Base-by-base conservation (phyloP, 2,888 invertebrate genomes). In the Polia nebulosa region DNA sequence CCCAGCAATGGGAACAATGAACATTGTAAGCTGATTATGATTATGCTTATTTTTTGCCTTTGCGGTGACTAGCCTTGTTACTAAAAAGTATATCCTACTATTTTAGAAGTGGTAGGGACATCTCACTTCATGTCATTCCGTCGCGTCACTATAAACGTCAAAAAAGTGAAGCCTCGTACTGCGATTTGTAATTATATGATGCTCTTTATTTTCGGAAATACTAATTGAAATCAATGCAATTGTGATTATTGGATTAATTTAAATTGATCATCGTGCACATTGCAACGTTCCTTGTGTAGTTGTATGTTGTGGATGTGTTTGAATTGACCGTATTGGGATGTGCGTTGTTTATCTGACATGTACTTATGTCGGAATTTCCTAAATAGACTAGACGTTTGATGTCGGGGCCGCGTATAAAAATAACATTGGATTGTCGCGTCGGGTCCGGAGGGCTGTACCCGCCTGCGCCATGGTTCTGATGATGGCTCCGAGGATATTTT, bases 361-460 rank as follows among this genome's bases (percentile, higher is more conserved):
- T 93, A 93, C 92, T 81, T 92, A 89, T 87, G 90, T 91, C 86
- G 91, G 89, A 91, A 92, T 93, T 92, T 94, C 94, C 87, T 92
- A 94, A 94, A 95, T 92, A 91, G 94, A 94, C 85, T 92, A 92
- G 92, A 93, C 92, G 89, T 93, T 95, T 93, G 89, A 94, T 94
- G 95, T 94, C 93, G 94, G 91, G 93, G 91, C 89, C 92, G 93
- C 86, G 91, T 94, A 90, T 92, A 95, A 93, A 95, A 95, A 95
- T 95, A 95, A 95, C 94, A 92, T 91, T 90, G 90, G 88, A 87
- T 91, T 89, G 89, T 92, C 89, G 91, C 89, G 88, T 90, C 87
- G 87, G 86, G 87, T 89, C 89, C 88, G 88, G 85, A 90, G 89
- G 87, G 84, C 87, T 90, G 88, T 88, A 86, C 89, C 86, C 89